A percentile compares a stretch with the other conserved stretches of the same genome.
Evolutionary conservation across 2,797 vertebrate genomes (phyloP).

Genomic region (Eleutherodactylus coqui): DNA sequence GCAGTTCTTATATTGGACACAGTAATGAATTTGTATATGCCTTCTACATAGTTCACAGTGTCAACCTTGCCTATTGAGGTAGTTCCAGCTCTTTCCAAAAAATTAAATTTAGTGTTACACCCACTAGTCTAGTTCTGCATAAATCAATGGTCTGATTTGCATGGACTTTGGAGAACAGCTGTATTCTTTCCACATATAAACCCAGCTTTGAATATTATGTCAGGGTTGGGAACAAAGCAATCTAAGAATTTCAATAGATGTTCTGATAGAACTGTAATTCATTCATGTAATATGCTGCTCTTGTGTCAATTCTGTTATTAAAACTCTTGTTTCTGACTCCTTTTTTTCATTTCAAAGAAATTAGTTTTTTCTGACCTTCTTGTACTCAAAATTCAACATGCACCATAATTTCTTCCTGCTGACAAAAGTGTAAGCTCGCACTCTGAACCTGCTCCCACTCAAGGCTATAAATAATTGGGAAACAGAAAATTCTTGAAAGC

Average conservation of each 20-base stretch:
- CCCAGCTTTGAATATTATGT: conserved; percentile 88
- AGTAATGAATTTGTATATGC: conserved; percentile 93
- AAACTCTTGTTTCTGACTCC: conserved; percentile 80
- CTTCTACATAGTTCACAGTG: conserved; percentile 87
- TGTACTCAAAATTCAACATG: conserved; percentile 72
- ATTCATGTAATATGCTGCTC: conserved; percentile 81
- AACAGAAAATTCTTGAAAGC: conserved; percentile 12
- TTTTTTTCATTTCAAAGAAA: conserved; percentile 83
- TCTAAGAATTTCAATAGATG: conserved; percentile 88
- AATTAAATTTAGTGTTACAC: conserved; percentile 99
- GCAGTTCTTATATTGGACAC: conserved; percentile 94
- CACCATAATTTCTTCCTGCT: conserved; percentile 66
- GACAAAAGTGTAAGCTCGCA: conserved; percentile 50
- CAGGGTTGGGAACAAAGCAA: conserved; percentile 89
- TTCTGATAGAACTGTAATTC: conserved; percentile 83
- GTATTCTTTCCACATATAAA: conserved; percentile 87
- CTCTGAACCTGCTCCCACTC: conserved; percentile 35
- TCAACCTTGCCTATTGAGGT: conserved; percentile 79
- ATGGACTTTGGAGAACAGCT: conserved; percentile 86
- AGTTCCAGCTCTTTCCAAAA: conserved; percentile 83
- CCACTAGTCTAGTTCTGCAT: conserved; percentile 87
- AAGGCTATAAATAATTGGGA: conserved; percentile 53
- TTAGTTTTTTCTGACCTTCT: conserved; percentile 79
- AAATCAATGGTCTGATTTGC: conserved; percentile 98
- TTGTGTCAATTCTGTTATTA: conserved; percentile 90